Evolutionary conservation across 2,888 invertebrate genomes (phyloP).

Genomic region (Tipula lateralis): DNA sequence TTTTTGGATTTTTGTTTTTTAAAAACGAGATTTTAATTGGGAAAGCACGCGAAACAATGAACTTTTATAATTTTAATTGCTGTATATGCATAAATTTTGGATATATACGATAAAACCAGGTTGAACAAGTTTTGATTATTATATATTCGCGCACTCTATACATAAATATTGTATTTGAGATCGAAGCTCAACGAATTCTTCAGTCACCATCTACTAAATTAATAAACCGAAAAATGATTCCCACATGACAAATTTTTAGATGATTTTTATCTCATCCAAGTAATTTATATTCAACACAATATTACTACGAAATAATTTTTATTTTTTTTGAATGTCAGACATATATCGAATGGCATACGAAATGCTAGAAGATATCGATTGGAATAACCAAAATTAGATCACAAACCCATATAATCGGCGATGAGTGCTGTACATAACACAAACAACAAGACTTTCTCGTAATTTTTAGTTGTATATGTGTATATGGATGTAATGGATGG

Average conservation of each 20-base stretch:
- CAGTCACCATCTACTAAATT: not conserved
- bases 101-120: not conserved
- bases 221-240: not conserved
- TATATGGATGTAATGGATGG: not conserved
- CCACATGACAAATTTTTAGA: not conserved
- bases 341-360: not conserved
- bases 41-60: constrained; percentile 2
- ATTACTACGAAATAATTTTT: not conserved
- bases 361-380: not conserved
- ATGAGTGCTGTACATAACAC: not conserved
- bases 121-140: not conserved
- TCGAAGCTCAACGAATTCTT: not conserved
- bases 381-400: not conserved
- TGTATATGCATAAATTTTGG: not conserved
- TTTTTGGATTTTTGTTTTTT: not conserved
- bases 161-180: not conserved
- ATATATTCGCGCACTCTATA: not conserved
- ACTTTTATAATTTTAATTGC: not conserved
- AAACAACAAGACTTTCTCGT: not conserved
- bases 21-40: not conserved
- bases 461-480: not conserved
- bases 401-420: not conserved
- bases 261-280: not conserved
- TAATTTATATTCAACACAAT: not conserved
- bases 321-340: not conserved